These are phyloP conservation scores for Lagodon rhomboides DNA, from an alignment of 2,797 vertebrate species.

Conservation along the genomic window DNA sequence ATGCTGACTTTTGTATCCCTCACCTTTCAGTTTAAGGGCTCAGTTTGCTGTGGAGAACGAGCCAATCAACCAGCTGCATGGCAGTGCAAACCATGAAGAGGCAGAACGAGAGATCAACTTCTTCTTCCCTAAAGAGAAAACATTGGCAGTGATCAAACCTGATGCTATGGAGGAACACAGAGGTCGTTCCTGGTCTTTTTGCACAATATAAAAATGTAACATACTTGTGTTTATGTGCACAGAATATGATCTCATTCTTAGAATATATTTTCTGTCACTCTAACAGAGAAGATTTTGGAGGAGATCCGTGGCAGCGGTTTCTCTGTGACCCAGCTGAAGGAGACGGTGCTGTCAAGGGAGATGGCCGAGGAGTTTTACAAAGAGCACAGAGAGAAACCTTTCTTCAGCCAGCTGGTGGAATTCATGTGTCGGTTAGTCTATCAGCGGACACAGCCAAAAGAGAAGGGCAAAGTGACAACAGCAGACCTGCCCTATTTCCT, in stretches of 20 bases:
- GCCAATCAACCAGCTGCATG: conserved; percentile 90
- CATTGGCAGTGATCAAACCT: conserved; percentile 93
- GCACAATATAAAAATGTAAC: not conserved
- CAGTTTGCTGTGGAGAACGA: conserved; percentile 78
- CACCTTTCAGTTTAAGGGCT: conserved; percentile 84
- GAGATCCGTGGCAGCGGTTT: conserved; percentile 86
- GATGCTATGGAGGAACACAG: conserved; percentile 83
- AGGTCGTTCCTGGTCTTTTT: conserved; percentile 78
- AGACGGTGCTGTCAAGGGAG: conserved; percentile 84
- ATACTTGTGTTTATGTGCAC: conserved; percentile 1
- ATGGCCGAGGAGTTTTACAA: conserved; percentile 89
- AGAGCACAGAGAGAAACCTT: conserved; percentile 86
- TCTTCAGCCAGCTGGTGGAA: conserved; percentile 88
- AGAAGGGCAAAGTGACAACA: conserved; percentile 26
- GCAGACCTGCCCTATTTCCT: conserved; percentile 38
- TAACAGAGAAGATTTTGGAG: conserved; percentile 87
- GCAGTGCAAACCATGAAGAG: conserved; percentile 83
- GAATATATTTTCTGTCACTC: conserved; percentile 8
- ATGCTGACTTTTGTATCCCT: conserved; percentile 15
- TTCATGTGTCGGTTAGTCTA: conserved; percentile 90
- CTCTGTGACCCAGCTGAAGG: conserved; percentile 85
- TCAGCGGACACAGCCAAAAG: not conserved
- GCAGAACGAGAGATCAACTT: conserved; percentile 88
- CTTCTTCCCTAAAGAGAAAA: conserved; percentile 92
- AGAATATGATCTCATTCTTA: not conserved